phyloP scores from a whole-genome alignment of 2,888 invertebrate species.

The Clusia tigrina region DNA sequence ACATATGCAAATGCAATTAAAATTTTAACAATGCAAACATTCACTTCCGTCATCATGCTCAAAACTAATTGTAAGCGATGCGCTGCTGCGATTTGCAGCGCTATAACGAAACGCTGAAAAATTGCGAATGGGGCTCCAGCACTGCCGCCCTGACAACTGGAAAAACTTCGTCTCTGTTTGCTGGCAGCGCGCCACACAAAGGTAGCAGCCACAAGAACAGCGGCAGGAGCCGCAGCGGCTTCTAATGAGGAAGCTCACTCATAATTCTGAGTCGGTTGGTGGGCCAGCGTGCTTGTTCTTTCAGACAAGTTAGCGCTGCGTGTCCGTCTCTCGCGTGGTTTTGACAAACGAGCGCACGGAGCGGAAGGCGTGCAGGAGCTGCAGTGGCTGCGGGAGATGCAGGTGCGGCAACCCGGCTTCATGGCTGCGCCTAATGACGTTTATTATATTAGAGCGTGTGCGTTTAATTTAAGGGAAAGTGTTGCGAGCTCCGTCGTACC shows the following conservation, averaged over 20 bases:
- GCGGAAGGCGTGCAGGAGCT: no score
- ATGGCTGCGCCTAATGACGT: slow-evolving; percentile 28
- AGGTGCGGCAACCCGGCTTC: no score
- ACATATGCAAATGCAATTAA: slow-evolving; percentile 57
- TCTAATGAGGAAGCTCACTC: slow-evolving; percentile 44
- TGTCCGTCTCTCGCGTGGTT: not conserved
- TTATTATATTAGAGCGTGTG: slow-evolving; percentile 25
- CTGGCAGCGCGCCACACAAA: not conserved
- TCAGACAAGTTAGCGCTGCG: slow-evolving; percentile 29
- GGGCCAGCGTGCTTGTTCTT: slow-evolving; percentile 19
- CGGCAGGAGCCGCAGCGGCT: slow-evolving; percentile 20
- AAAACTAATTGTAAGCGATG: slow-evolving; percentile 10
- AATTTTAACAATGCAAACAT: slow-evolving; percentile 59
- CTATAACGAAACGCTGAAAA: no score
- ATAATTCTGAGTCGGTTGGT: slow-evolving; percentile 39
- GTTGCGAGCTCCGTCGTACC: not conserved
- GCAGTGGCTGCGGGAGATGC: no score
- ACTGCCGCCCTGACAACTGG: not conserved
- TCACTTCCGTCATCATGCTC: slow-evolving; percentile 54
- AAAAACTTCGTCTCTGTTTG: not conserved
- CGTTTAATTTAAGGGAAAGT: not conserved
- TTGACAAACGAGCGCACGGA: no score
- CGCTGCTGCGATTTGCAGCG: slow-evolving; percentile 2
- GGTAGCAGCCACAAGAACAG: not conserved
- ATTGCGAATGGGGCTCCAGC: not conserved